These are phyloP conservation scores for Crossocerus cetratus DNA, from an alignment of 2,888 invertebrate genomes.

Conservation along the genomic window DNA sequence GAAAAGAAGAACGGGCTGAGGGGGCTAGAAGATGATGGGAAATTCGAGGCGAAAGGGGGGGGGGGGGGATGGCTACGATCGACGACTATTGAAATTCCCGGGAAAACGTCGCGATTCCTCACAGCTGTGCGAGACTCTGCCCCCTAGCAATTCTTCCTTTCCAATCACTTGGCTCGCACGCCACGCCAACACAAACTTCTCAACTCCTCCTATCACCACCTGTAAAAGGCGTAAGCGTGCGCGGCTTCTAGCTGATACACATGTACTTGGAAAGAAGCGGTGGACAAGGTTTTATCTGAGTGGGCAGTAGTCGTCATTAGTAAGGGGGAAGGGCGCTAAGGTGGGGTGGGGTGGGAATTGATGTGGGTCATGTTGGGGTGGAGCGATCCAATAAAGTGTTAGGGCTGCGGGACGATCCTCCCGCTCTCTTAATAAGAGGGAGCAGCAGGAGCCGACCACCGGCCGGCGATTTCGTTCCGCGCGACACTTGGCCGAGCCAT, in stretches of 20 bases:
- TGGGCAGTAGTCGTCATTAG: slow-evolving; percentile 42
- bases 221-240: background rate
- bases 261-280: background rate
- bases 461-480: background rate
- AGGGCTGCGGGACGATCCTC: background rate
- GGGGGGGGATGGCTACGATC: slow-evolving; percentile 42
- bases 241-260: too few relatives aligned
- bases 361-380: background rate
- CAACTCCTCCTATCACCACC: background rate
- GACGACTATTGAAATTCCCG: slow-evolving; percentile 62
- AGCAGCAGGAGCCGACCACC: too few relatives aligned
- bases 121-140: background rate
- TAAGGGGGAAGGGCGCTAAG: slow-evolving; percentile 27
- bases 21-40: slow-evolving; percentile 3
- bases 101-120: slow-evolving; percentile 29
- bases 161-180: background rate
- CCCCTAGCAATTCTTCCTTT: too few relatives aligned
- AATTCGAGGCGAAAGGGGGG: slow-evolving; percentile 1
- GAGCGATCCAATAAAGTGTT: slow-evolving; percentile 5
- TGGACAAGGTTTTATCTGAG: slow-evolving; percentile 34
- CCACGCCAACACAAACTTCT: background rate
- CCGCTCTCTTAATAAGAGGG: slow-evolving; percentile 1
- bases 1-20: slow-evolving; percentile 24
- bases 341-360: slow-evolving; percentile 11
- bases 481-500: background rate